These are phyloP conservation scores for Geotrupes spiniger DNA, from an alignment of 2,888 invertebrate species.

Conservation along the genomic window DNA sequence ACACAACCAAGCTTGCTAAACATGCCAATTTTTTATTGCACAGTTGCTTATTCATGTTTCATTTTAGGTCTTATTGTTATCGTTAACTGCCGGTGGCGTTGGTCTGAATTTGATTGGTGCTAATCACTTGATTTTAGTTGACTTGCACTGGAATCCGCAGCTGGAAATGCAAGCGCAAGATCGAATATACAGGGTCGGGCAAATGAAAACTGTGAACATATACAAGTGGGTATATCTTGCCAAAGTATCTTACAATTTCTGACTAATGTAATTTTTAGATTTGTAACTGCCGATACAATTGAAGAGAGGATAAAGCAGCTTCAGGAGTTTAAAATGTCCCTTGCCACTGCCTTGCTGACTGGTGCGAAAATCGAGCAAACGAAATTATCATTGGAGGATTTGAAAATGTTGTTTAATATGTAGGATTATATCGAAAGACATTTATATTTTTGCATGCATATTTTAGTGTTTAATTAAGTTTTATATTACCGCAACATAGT, in stretches of 20 bases:
- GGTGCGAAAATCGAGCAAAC: slow-evolving; percentile 64
- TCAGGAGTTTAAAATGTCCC: slow-evolving; percentile 73
- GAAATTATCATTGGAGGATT: slow-evolving; percentile 77
- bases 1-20: too few species aligned
- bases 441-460: too few species aligned
- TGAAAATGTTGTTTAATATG: slow-evolving; percentile 67
- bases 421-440: too few species aligned
- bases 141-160: slow-evolving; percentile 97
- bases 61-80: slow-evolving; percentile 71
- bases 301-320: slow-evolving; percentile 80
- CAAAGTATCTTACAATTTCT: too few species aligned
- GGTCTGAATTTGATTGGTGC: slow-evolving; percentile 92
- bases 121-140: slow-evolving; percentile 85
- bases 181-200: slow-evolving; percentile 89
- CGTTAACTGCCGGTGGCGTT: slow-evolving; percentile 90
- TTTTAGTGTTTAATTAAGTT: too few species aligned
- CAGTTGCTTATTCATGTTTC: slow-evolving; percentile 1
- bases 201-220: slow-evolving; percentile 74
- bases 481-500: too few species aligned
- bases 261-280: slow-evolving; percentile 55
- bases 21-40: too few species aligned
- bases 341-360: slow-evolving; percentile 77
- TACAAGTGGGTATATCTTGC: slow-evolving; percentile 63
- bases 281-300: slow-evolving; percentile 81
- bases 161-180: slow-evolving; percentile 93